These are phyloP conservation scores for Pionites leucogaster DNA, from an alignment of 2,113 vertebrate species.

Conservation along the genomic window DNA sequence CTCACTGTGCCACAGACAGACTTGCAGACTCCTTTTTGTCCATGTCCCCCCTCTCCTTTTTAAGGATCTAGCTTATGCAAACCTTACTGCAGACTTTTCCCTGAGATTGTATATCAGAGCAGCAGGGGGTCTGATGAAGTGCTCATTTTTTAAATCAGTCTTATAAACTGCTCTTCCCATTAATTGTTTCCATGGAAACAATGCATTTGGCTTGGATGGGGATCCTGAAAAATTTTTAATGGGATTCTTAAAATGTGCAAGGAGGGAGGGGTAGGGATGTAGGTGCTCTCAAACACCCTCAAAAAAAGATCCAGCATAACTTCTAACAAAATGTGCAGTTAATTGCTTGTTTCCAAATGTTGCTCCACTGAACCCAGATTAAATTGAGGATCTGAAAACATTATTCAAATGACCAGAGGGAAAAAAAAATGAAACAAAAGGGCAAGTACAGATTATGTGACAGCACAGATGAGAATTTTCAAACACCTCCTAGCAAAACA, in stretches of 20 bases:
- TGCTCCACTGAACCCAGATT: conserved; percentile 27
- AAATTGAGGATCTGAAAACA: conserved; percentile 25
- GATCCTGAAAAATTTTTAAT: conserved; percentile 75
- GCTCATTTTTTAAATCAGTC: conserved; percentile 79
- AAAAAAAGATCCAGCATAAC: neutral
- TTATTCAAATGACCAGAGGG: conserved; percentile 41
- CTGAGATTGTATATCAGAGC: conserved; percentile 61
- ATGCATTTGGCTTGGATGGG: conserved; percentile 75
- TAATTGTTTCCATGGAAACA: conserved; percentile 86
- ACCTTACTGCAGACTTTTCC: conserved; percentile 38
- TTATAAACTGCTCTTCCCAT: conserved; percentile 83
- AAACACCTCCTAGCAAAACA: conserved; percentile 54
- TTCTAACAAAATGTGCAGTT: conserved; percentile 14
- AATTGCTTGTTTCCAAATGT: conserved; percentile 57
- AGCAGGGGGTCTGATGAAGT: conserved; percentile 74
- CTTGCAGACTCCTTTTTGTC: conserved; percentile 39
- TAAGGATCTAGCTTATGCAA: conserved; percentile 6
- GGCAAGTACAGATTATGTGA: conserved; percentile 55
- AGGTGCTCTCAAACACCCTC: neutral
- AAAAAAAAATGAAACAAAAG: conserved; percentile 50
- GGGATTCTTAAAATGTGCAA: conserved; percentile 72
- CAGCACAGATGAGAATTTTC: conserved; percentile 43
- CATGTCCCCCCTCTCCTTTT: neutral
- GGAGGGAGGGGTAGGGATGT: neutral
- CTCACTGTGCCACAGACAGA: conserved; percentile 36